Evolutionary conservation across 2,888 invertebrate species (phyloP).

Genomic region (Cryptophagus acutangulus): DNA sequence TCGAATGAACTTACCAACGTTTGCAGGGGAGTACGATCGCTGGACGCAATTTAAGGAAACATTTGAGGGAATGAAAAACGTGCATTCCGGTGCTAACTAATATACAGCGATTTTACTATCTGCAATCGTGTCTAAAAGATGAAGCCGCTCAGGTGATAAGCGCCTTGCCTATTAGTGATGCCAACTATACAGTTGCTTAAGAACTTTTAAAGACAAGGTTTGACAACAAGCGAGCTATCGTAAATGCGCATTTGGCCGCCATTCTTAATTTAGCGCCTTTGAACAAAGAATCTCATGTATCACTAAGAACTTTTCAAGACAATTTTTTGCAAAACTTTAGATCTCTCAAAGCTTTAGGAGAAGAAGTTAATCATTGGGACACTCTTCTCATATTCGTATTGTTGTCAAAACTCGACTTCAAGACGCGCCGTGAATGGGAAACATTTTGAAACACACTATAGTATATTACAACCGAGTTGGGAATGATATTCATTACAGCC

Average conservation of each 20-base stretch:
- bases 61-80: no score
- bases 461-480: no score
- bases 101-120: slow-evolving; percentile 10
- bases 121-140: slow-evolving; percentile 5
- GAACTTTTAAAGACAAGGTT: slow-evolving; percentile 5
- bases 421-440: background rate
- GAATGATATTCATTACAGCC: no score
- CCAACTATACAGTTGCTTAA: slow-evolving; percentile 9
- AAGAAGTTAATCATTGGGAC: slow-evolving; percentile 6
- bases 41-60: no score
- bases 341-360: slow-evolving; percentile 3
- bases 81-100: background rate
- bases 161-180: slow-evolving; percentile 5
- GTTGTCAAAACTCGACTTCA: no score
- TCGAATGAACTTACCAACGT: background rate
- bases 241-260: slow-evolving; percentile 2
- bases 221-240: slow-evolving; percentile 5
- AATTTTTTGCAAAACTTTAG: slow-evolving; percentile 2
- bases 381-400: background rate
- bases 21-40: background rate
- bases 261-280: slow-evolving; percentile 3
- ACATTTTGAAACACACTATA: no score
- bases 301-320: slow-evolving; percentile 4
- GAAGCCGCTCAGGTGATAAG: slow-evolving; percentile 5
- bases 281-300: slow-evolving; percentile 3